Evolutionary conservation across 1,140 invertebrate species (phyloP), one percentile per base, ranked within the genome.

Genomic region (Calosoma granatense): DNA sequence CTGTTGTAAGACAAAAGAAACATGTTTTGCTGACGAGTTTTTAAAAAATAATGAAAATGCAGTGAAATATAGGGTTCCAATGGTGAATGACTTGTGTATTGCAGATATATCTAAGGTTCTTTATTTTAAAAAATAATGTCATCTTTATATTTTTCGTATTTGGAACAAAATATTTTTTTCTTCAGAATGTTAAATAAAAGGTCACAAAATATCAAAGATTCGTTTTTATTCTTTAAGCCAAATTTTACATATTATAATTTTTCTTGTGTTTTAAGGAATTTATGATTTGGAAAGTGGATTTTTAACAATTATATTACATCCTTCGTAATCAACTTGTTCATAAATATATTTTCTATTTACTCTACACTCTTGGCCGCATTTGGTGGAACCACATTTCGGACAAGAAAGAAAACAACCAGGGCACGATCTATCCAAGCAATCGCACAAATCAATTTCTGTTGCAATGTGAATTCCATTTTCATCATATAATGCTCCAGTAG

Each of bases 401-500:
- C 89, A 92, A 1, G 85, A 83, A 68, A 86, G 87, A 68, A 88
- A 87, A 72, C 90, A 92, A 1, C 90, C 90, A 1, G 79, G 71
- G 64, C 90, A 92, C 4, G 73, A 71, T 43, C 74, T 67, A 55
- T 81, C 77, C 19, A 90, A 69, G 66, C 90, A 92, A 69, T 92
- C 90, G 65, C 90, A 92, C 1, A 90, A 60, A 72, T 92, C 85
- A 51, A 75, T 70, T 3, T 81, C 80, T 20, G 80, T 79, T 39
- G 69, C 68, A 14, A 69, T 59, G 52, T 70, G 69, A 19, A 63
- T 54, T 1, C 70, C 70, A 51, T 63, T 61, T 26, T 67, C 62
- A 60, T 72, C 69, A 56, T 65, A 70, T 1, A 70, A 6, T 20
- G 67, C 65, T n/a, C 68, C 67, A 2, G 56, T 53, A 17, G 59